phyloP scores from a whole-genome alignment of 2,797 vertebrate species.

The Acridotheres tristis region DNA sequence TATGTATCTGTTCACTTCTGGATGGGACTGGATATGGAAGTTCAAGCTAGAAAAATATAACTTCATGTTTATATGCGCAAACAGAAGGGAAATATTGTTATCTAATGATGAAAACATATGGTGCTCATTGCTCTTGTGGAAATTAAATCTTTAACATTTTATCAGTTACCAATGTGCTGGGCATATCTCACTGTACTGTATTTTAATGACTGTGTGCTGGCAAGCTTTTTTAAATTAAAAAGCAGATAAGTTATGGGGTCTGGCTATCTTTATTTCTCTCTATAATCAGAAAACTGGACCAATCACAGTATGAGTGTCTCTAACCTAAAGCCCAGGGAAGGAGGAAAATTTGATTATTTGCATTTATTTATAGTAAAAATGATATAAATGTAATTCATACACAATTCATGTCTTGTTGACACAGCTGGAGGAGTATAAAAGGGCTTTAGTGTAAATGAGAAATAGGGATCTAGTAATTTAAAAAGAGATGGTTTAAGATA shows the following conservation, averaged over 20 bases:
- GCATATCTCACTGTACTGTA: not conserved
- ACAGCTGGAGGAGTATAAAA: not conserved
- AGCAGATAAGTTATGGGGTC: not conserved
- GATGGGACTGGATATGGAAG: not conserved
- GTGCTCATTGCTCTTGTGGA: not conserved
- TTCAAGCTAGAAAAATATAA: not conserved
- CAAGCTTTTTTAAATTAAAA: not conserved
- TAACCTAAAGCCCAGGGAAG: not conserved
- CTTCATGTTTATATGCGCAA: not conserved
- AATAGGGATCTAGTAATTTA: not conserved
- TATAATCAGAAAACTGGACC: not conserved
- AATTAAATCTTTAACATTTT: not conserved
- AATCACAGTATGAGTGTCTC: not conserved
- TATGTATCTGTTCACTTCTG: not conserved
- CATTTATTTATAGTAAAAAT: not conserved
- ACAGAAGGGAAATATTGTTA: not conserved
- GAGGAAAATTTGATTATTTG: not conserved
- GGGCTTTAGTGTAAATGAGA: not conserved
- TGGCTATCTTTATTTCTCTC: not conserved
- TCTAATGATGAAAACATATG: not conserved
- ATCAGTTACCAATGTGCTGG: not conserved
- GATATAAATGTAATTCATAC: not conserved
- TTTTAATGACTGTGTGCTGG: not conserved
- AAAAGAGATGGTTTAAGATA: not conserved
- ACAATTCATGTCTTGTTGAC: not conserved